Base-by-base conservation (phyloP, 2,113 vertebrate genomes). In the Cacatua alba region DNA sequence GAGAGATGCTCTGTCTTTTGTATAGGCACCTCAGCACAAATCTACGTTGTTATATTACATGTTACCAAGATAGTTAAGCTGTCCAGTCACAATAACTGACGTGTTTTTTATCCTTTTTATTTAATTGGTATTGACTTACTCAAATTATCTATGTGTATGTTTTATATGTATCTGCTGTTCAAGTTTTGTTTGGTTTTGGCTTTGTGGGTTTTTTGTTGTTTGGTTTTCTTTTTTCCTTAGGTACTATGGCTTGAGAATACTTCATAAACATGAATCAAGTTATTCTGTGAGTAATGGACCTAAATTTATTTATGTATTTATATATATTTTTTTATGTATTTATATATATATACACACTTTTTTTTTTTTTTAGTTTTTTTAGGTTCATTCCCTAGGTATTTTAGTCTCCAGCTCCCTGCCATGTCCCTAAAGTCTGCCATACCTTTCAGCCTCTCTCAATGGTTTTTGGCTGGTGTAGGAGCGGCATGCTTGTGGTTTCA, bases 91-190 rank as follows among this genome's bases (percentile, higher is more conserved):
- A 63, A 35, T 65, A 95, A 84, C 79, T 70, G 68, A 77, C 28
- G 7, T 95, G 94, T 1, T 79, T 95, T 95, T 75, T 70, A 72
- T 96, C 86, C 51, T 55, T 88, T 79, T 95, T 91, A 91, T 96
- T 95, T 97, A 96, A 97, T 96, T 95, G 93, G 78, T 82, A 91
- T 92, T 95, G 95, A 98, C 97, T 96, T 96, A 92, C 93, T 92
- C 81, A 60, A 83, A 96, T 96, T 90, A 94, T 69, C 57, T 37
- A 23, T 88, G 76, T 35, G 71, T 76, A 7, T 86, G 59, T 48
- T 93, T 86, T 75, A 53, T 69, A 78, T 46, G 4, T 52, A 51
- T 70, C n/a, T 83, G 28, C 57, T 82, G 39, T 67, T 88, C 10
- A 53, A 52, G 46, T 60, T 26, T 12, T 49, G 37, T 16, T 85